phyloP scores from a whole-genome alignment of 2,888 invertebrate species.

The Globia sparganii region DNA sequence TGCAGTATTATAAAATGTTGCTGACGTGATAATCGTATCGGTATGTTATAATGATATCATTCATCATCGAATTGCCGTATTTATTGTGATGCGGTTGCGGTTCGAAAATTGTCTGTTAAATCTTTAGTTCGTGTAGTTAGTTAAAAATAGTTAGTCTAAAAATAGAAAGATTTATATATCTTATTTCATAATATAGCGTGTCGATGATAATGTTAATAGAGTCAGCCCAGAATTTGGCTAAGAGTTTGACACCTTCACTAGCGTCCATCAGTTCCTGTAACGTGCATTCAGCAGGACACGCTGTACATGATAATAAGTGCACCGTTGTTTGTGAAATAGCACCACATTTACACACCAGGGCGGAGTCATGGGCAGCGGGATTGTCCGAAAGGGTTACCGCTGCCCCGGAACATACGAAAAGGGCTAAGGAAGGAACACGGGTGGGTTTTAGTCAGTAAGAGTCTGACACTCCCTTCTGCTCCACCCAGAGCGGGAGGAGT shows the following conservation, averaged over 20 bases:
- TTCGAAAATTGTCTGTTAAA: neutral
- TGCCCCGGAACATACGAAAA: no score
- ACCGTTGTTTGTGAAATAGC: neutral
- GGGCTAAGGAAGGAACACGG: no score
- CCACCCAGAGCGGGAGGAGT: no score
- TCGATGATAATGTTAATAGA: neutral
- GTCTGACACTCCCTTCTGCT: no score
- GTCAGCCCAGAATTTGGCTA: neutral
- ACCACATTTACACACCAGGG: neutral
- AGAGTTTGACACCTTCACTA: neutral
- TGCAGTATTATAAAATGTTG: constrained; percentile 38
- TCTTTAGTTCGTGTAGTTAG: neutral
- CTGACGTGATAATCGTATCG: constrained; percentile 31
- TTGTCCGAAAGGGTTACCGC: no score
- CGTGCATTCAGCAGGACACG: neutral
- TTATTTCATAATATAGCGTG: neutral
- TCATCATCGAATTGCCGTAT: constrained; percentile 32
- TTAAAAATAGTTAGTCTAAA: no score
- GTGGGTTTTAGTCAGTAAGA: no score
- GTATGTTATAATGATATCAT: constrained; percentile 40
- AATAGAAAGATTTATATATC: neutral
- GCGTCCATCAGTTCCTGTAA: neutral
- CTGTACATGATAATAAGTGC: neutral
- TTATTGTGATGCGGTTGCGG: neutral
- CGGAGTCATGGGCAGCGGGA: no score